These are phyloP conservation scores for Micropoecilia bifurca DNA, from an alignment of 2,797 vertebrate genomes.

Conservation along the genomic window DNA sequence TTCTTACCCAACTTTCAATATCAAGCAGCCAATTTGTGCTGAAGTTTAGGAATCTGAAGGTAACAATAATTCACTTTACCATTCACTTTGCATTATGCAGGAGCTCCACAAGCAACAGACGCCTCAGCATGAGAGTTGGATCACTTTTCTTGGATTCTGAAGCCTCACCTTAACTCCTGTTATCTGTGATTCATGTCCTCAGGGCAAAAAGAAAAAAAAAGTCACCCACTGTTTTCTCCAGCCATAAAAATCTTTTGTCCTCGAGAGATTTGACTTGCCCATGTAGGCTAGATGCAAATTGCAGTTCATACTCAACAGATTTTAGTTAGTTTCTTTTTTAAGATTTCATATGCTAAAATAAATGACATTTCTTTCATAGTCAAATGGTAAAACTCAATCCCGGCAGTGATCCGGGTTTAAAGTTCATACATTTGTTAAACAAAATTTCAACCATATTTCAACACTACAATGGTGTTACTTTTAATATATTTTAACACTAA, in stretches of 20 bases:
- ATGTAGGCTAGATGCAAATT: not conserved
- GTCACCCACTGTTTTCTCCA: not conserved
- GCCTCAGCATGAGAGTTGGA: not conserved
- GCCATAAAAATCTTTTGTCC: not conserved
- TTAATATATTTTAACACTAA: too few relatives aligned
- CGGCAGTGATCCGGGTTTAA: not conserved
- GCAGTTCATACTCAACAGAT: not conserved
- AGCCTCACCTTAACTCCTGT: not conserved
- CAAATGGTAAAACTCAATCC: not conserved
- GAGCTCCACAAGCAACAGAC: not conserved
- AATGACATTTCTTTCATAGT: not conserved
- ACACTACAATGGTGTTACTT: too few relatives aligned
- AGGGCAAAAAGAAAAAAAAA: not conserved
- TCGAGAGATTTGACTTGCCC: not conserved
- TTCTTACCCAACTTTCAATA: not conserved
- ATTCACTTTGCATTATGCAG: not conserved
- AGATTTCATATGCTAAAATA: not conserved
- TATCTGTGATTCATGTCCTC: not conserved
- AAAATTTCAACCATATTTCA: not conserved
- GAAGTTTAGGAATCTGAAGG: not conserved
- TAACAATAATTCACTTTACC: not conserved
- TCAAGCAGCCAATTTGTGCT: not conserved
- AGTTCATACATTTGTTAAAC: not conserved
- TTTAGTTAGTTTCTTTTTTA: slow-evolving; percentile 4
- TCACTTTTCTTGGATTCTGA: not conserved